Evolutionary conservation across 2,888 invertebrate genomes (phyloP).

Genomic region (Melieria crassipennis): DNA sequence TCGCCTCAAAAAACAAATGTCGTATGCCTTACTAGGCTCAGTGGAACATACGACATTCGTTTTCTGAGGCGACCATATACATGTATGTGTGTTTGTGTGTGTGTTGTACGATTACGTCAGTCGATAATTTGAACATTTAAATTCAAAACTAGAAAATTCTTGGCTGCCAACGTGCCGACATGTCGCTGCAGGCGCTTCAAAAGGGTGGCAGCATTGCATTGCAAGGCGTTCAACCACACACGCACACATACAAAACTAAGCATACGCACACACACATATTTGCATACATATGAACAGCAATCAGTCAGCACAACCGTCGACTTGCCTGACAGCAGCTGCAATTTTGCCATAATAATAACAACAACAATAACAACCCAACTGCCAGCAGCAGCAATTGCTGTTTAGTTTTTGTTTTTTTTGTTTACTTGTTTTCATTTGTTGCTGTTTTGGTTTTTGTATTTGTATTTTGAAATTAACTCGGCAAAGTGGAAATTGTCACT

Average conservation of each 20-base stretch:
- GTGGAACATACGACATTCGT: neutral
- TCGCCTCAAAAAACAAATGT: no score
- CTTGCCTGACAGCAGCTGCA: no score
- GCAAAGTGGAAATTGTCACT: conserved; percentile 54
- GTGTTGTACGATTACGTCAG: conserved; percentile 10
- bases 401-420: no score
- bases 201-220: conserved; percentile 9
- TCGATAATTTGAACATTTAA: conserved; percentile 56
- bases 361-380: no score
- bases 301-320: no score
- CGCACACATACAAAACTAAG: neutral
- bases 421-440: no score
- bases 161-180: no score
- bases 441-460: no score
- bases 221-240: conserved; percentile 2
- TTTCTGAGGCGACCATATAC: neutral
- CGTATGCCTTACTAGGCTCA: no score
- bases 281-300: neutral
- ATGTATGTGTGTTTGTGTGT: neutral
- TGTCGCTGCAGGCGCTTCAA: conserved; percentile 46
- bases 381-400: no score
- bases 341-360: no score
- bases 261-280: neutral
- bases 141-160: conserved; percentile 47
- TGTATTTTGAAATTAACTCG: conserved; percentile 40